Conservation (phyloP, 2,113 vertebrate species). For the Trogon surrucura region DNA sequence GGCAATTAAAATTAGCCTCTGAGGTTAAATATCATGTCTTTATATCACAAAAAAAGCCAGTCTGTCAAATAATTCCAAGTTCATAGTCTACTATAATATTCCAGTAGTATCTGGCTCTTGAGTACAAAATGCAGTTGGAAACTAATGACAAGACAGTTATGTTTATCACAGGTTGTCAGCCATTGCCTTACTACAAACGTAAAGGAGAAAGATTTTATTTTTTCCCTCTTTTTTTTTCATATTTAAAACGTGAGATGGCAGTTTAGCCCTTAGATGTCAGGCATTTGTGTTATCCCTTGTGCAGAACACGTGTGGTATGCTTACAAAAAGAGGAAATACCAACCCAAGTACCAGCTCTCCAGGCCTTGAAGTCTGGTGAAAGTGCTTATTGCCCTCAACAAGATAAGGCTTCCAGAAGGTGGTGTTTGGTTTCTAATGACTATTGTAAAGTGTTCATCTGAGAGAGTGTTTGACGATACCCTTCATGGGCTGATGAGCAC, state of each 20-base stretch:
- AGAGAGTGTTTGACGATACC: neutral
- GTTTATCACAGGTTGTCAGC: neutral
- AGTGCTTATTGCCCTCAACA: neutral
- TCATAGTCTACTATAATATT: neutral
- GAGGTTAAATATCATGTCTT: neutral
- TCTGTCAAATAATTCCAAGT: neutral
- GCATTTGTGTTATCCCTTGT: neutral
- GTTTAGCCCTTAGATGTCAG: neutral
- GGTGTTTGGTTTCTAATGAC: neutral
- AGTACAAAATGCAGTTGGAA: neutral
- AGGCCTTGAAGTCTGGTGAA: neutral
- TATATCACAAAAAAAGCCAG: neutral
- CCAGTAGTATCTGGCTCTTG: neutral
- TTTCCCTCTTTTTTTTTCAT: neutral
- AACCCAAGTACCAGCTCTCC: neutral
- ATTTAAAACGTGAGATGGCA: neutral
- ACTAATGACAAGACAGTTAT: neutral
- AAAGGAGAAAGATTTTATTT: neutral
- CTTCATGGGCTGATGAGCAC: neutral
- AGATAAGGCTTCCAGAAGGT: neutral
- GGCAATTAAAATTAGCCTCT: neutral
- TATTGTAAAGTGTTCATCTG: neutral
- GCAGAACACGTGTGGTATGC: neutral
- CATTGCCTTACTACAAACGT: neutral
- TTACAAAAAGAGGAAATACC: neutral